Evolutionary conservation across 2,797 vertebrate genomes (phyloP).

Genomic region (Falco rusticolus): DNA sequence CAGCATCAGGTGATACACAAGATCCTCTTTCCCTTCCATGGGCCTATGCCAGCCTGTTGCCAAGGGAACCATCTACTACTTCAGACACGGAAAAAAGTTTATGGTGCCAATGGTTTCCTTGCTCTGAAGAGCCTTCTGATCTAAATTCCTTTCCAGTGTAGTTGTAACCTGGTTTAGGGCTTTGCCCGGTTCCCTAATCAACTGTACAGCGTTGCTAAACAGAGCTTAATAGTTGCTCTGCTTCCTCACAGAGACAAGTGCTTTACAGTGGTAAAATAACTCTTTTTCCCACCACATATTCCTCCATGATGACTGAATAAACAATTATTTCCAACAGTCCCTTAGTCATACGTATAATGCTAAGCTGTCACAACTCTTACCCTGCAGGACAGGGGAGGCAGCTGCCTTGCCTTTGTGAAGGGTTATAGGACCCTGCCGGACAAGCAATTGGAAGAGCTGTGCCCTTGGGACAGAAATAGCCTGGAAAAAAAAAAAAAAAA

Average conservation of each 20-base stretch:
- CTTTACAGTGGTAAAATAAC: not conserved
- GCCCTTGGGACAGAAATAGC: conserved; percentile 88
- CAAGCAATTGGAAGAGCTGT: conserved; percentile 82
- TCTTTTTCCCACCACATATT: not conserved
- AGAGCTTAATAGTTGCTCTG: not conserved
- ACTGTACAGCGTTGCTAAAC: not conserved
- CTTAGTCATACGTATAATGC: not conserved
- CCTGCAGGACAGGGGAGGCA: conserved; percentile 87
- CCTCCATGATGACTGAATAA: not conserved
- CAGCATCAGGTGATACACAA: not conserved
- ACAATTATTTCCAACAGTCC: not conserved
- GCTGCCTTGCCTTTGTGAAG: conserved; percentile 74
- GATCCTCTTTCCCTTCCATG: not conserved
- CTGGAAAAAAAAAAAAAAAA: conserved; percentile 66
- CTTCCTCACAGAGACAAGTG: not conserved
- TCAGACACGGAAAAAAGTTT: not conserved
- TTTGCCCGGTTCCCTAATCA: not conserved
- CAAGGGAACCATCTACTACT: not conserved
- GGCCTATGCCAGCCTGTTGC: not conserved
- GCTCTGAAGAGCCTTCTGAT: not conserved
- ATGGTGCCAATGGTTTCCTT: not conserved
- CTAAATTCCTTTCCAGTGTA: not conserved
- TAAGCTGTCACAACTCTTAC: conserved; percentile 69
- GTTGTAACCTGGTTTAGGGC: not conserved
- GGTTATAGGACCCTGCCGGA: conserved; percentile 85